Base-by-base conservation (phyloP, 2,888 invertebrate species). In the Petrophora chlorosata region DNA sequence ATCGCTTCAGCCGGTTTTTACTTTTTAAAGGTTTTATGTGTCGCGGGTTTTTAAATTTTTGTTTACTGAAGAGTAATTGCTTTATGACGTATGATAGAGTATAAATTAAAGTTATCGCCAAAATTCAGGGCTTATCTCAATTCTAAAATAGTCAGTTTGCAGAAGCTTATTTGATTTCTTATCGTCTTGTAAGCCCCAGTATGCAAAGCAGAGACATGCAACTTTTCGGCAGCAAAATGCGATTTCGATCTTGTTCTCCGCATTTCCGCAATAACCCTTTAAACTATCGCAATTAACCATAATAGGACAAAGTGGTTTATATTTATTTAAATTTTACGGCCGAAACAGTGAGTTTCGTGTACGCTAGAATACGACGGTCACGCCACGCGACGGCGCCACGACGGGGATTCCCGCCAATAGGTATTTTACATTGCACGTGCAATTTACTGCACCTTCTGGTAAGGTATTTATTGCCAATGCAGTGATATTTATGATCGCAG, bases 341-440 rank as follows among this genome's bases (percentile, higher is more conserved):
- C 70, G 61, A 73, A 79, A 73, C 70, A 65, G 70, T 74, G 71
- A 70, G 58, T 79, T 80, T 77, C 75, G 78, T 79, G 78, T 76
- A 70, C 54, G 62, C 54, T 60, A 65, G 67, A 69, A 72, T 73
- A 72, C 63, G 71, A 59, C 59, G 74, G 80, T 82, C 82, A 83
- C 84, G 84, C 78, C 62, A 82, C 61, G 42, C 60, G 66, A 67
- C 33, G 63, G 65, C 72, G 66, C 65, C 62, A 59, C 52, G 43
- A 15, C 52, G 68, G 76, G 75, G 65, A 72, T 71, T 79, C 76
- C 79, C 76, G 64, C 59, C 66, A 54, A 59, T 70, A 66, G 59
- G 56, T 66, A 66, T 67, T 70, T 71, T 63, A 65, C 64, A 64
- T 71, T 63, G 62, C 76, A 74, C 72, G 73, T 75, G 73, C 70